A percentile compares a stretch with the other conserved stretches of the same genome.
phyloP scores from a whole-genome alignment of 2,888 invertebrate genomes.

The Bibio marci region DNA sequence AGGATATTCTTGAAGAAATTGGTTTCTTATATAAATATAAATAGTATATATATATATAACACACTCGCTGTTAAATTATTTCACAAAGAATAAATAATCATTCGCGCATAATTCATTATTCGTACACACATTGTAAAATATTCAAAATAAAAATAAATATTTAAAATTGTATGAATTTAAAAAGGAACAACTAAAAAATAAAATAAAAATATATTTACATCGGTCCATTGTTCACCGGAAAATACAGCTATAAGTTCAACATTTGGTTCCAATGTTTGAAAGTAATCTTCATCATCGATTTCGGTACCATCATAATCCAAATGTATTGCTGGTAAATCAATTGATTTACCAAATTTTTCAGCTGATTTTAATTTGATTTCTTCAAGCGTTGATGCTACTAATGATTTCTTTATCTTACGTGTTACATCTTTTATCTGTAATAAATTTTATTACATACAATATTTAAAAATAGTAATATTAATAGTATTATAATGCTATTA shows the following conservation, averaged over 20 bases:
- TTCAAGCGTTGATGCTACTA: conserved; percentile 61
- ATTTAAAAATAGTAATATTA: too few species aligned
- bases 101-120: neutral
- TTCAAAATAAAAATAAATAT: neutral
- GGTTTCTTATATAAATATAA: too few species aligned
- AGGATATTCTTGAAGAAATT: too few species aligned
- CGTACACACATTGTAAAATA: neutral
- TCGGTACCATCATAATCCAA: conserved; percentile 88
- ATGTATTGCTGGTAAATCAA: conserved; percentile 54
- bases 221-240: conserved; percentile 57
- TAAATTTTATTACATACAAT: too few species aligned
- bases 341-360: conserved; percentile 49
- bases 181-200: too few species aligned
- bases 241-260: conserved; percentile 69
- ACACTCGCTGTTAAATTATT: too few species aligned
- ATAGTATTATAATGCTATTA: too few species aligned
- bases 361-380: conserved; percentile 61
- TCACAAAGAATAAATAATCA: conserved; percentile 1
- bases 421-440: conserved; percentile 46
- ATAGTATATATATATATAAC: too few species aligned
- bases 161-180: too few species aligned
- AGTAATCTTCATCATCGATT: conserved; percentile 90
- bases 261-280: conserved; percentile 75
- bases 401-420: conserved; percentile 64
- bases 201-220: conserved; percentile 20